Base-by-base conservation (phyloP, 2,113 vertebrate genomes). In the Dissostichus mawsoni region DNA sequence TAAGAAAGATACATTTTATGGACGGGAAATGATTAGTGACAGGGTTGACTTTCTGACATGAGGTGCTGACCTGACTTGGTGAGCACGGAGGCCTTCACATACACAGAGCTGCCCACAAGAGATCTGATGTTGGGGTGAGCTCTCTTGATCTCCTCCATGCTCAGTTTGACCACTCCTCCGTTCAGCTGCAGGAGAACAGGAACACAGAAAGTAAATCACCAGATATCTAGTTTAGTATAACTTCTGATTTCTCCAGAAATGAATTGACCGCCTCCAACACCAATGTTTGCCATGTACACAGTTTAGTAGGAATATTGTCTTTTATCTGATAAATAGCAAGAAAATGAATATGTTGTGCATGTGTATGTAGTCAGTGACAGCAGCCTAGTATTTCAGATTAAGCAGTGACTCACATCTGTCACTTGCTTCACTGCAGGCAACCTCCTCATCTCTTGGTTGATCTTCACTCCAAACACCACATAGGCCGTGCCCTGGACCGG, bases 81-180 rank as follows among this genome's bases (percentile, higher is more conserved):
- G 81, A 96, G 80, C 20, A 96, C 94, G 0, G 95, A 95, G 6
- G 92, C 95, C 67, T 94, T 95, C 69, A 95, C 83, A 3, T 96
- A 96, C 45, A 96, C 59, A 8, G 90, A 93, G 51, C 79, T 74
- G 5, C 93, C 94, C 58, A 94, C 86, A 62, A 95, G 65, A 25
- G 74, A 61, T 16, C 18, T 74, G 58, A 91, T 25, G 70, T 94
- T 3, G 2, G 94, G 93, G 68, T 93, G 91, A 3, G 23, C 79
- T 3, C 4, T 78, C 56, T 66, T 94, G 59, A 95, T 48, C 79
- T 96, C 94, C 1, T 74, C 82, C 82, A 94, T 87, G 52, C 68
- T 90, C 82, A 95, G 85, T 6, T 8, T 89, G 47, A 78, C 90
- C 0, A 23, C 82, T 73, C 94, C 95, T 20, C 71, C 78, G 2